phyloP scores from a whole-genome alignment of 1,140 invertebrate genomes.

The Drosophila saltans region DNA sequence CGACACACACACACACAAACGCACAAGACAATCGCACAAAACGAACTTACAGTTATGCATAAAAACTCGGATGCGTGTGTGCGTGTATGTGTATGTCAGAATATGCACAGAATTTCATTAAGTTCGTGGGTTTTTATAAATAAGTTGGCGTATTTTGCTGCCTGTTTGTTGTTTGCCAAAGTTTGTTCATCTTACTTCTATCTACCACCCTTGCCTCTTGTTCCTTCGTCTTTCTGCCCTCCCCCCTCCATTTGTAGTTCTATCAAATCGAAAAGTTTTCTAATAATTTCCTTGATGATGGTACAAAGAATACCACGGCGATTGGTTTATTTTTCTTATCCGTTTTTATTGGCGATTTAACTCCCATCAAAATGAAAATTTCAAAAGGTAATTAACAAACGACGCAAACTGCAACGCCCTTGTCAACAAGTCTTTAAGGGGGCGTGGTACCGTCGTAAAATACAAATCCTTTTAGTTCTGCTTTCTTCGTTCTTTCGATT shows the following conservation, averaged over 20 bases:
- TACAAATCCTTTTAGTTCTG: not conserved
- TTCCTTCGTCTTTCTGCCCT: no score
- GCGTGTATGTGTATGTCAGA: slow-evolving; percentile 45
- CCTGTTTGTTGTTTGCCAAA: slow-evolving; percentile 69
- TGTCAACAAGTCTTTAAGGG: not conserved
- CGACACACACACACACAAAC: slow-evolving; percentile 13
- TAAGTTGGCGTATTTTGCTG: slow-evolving; percentile 62
- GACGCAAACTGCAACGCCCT: not conserved
- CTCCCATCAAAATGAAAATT: not conserved
- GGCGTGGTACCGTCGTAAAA: not conserved
- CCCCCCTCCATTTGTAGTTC: not conserved
- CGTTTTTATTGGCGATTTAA: not conserved
- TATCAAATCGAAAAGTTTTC: slow-evolving; percentile 68
- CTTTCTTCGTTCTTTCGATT: not conserved
- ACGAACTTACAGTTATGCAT: slow-evolving; percentile 71
- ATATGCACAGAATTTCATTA: slow-evolving; percentile 81
- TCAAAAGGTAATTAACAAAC: not conserved
- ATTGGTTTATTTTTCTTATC: no score
- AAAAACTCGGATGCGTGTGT: slow-evolving; percentile 30
- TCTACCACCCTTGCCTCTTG: no score
- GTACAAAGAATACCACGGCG: not conserved
- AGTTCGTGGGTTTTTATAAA: slow-evolving; percentile 61
- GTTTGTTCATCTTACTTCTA: slow-evolving; percentile 67
- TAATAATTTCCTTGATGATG: slow-evolving; percentile 64
- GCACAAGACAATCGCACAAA: slow-evolving; percentile 64